These are phyloP conservation scores for Listronotus bonariensis DNA, from an alignment of 1,140 invertebrate species.

Conservation along the genomic window DNA sequence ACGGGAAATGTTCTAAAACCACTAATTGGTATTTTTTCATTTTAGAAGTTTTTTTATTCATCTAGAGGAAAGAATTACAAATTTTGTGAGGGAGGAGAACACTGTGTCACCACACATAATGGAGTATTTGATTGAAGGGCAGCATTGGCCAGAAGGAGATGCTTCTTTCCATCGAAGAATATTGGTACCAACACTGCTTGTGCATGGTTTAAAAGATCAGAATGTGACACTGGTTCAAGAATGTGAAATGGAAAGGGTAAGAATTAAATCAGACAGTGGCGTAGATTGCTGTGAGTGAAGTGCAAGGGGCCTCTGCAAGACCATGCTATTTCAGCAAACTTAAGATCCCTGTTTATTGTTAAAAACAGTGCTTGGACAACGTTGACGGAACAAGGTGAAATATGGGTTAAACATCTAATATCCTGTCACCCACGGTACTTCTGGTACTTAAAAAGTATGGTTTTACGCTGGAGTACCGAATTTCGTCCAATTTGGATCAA, in stretches of 20 bases:
- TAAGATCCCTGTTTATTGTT: too few species aligned
- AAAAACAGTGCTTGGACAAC: too few species aligned
- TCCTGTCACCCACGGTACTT: too few species aligned
- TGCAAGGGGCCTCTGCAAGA: too few species aligned
- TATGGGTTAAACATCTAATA: too few species aligned
- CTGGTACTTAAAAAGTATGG: too few species aligned
- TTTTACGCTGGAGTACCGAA: too few species aligned
- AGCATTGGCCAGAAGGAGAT: constrained; percentile 74
- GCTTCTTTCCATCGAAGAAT: constrained; percentile 72
- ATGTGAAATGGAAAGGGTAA: constrained; percentile 75
- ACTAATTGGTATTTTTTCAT: constrained; percentile 15
- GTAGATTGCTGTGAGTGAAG: too few species aligned
- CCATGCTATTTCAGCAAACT: not conserved
- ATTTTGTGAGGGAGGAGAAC: constrained; percentile 58
- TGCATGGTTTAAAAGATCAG: constrained; percentile 72
- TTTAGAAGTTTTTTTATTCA: constrained; percentile 58
- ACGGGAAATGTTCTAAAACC: too few species aligned
- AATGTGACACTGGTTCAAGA: constrained; percentile 73
- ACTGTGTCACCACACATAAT: constrained; percentile 66
- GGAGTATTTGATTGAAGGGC: constrained; percentile 59
- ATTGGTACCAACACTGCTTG: constrained; percentile 68
- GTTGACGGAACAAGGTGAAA: too few species aligned
- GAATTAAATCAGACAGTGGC: too few species aligned
- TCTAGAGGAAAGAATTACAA: constrained; percentile 63
- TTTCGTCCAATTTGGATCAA: too few species aligned